A percentile compares a stretch with the other conserved stretches of the same genome.
These are phyloP conservation scores for Scaptomyza polygonia DNA, from an alignment of 2,888 invertebrate genomes.

Conservation along the genomic window DNA sequence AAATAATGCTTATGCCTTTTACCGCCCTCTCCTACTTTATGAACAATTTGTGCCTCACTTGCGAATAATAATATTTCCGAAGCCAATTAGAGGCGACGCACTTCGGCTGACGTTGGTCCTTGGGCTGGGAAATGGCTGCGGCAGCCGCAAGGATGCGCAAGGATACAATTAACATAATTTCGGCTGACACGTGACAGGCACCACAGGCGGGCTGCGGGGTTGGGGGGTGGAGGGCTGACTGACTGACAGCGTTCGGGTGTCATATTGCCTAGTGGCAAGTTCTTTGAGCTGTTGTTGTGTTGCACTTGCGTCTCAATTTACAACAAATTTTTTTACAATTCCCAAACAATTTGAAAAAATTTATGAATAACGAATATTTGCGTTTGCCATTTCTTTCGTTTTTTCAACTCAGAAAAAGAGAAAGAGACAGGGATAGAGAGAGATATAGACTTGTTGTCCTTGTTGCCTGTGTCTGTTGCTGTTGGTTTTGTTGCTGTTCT, in stretches of 20 bases:
- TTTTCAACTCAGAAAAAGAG: background rate
- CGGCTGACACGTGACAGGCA: conserved; percentile 83
- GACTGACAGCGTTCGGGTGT: conserved; percentile 38
- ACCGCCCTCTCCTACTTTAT: too few species aligned
- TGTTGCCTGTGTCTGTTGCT: background rate
- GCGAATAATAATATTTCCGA: conserved; percentile 74
- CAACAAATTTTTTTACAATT: conserved; percentile 74
- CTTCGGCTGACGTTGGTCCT: conserved; percentile 22
- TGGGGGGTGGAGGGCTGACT: background rate
- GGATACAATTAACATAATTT: conserved; percentile 84
- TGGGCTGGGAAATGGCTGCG: conserved; percentile 21
- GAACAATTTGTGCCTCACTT: conserved; percentile 55
- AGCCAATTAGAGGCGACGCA: conserved; percentile 74
- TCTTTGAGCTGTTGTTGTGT: conserved; percentile 23
- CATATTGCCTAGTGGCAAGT: conserved; percentile 54
- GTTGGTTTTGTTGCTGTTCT: too few species aligned
- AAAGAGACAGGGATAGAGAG: background rate
- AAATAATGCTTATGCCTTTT: too few species aligned
- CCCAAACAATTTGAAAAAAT: conserved; percentile 60
- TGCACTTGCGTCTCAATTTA: conserved; percentile 77
- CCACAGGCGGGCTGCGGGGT: background rate
- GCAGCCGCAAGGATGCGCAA: conserved; percentile 75
- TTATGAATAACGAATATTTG: conserved; percentile 77
- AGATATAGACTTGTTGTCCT: background rate
- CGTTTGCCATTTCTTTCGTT: conserved; percentile 59